Evolutionary conservation across 92 coral and sea anemone genomes (phyloP), one percentile per base, ranked within the genome.

Genomic region (Virgularia gustaviana): DNA sequence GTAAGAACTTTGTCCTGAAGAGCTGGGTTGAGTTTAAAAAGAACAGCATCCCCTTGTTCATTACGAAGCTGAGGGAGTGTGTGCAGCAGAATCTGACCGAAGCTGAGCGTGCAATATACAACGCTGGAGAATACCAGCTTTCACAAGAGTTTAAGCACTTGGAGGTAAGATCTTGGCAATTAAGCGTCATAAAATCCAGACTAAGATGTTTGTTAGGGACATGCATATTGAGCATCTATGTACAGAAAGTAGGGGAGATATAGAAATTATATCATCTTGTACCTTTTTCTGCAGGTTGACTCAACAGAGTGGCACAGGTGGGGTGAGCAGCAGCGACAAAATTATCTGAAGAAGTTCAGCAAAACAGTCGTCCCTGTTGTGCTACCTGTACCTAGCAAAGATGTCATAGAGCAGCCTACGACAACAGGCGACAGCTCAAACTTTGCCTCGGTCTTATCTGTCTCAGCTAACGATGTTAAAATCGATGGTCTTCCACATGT

Each of bases 11-110:
- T 64, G 85, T 74, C 22, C 57, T 81, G 9, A 81, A 81, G 47
- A 70, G 65, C 72, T 81, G 85, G 85, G 63, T 81, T 19, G 81
- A 74, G 13, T 81, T 81, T 73, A 41, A 24, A 55, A 81, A 81
- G 85, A 81, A 74, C 61, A 73, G 73, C 1, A 80, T 80, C 15
- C 85, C 85, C 6, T 39, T 30, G 29, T 73, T 80, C 36, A 73
- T 73, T 43, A 52, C 67, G 15, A 67, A 64, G 63, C 68, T 73
- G 6, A 80, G 85, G 19, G 64, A 44, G 10, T 80, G 39, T 54
- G 66, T 29, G 22, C 62, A 80, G 28, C 79, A 65, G 18, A 57
- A 73, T 42, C 80, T 80, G 24, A n/a, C 32, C 24, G 85, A 80
- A 80, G 85, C 85, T 12, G 80, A 80, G 37, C 61, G 85, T 9